Evolutionary conservation across 2,113 vertebrate species (phyloP).

Genomic region (Nycticebus coucang): DNA sequence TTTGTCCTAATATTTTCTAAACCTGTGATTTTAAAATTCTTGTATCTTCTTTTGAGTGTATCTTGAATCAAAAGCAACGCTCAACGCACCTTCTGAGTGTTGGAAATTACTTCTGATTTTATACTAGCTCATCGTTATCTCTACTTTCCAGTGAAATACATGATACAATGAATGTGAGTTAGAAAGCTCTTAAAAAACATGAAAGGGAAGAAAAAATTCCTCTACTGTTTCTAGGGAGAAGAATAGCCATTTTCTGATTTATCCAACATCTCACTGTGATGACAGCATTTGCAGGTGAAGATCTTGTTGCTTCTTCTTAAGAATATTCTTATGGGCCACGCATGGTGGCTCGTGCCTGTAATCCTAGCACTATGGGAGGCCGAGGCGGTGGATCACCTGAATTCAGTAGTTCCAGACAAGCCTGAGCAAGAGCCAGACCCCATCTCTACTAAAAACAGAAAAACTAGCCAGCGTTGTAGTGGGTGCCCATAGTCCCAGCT

Average conservation of each 20-base stretch:
- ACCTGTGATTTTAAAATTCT: conserved; percentile 41
- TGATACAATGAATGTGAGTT: conserved; percentile 17
- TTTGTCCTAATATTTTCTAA: conserved; percentile 1
- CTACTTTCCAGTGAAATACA: neutral
- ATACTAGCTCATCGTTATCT: neutral
- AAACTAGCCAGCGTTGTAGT: no score
- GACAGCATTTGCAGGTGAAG: neutral
- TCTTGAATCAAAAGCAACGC: conserved; percentile 21
- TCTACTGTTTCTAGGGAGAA: neutral
- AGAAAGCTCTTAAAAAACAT: neutral
- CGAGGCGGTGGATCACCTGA: no score
- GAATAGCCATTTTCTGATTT: conserved; percentile 16
- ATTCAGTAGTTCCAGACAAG: no score
- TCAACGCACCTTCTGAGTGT: neutral
- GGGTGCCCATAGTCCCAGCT: no score
- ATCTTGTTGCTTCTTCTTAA: neutral
- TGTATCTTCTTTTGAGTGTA: neutral
- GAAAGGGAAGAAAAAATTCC: neutral
- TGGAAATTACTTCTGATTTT: conserved; percentile 30
- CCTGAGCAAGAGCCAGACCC: no score
- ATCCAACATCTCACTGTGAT: neutral
- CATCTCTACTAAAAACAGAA: no score
- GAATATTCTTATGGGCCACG: no score
- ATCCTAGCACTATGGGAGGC: no score
- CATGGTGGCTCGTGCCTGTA: no score